Percentiles rank a stretch among this genome's conserved stretches.
phyloP scores from a whole-genome alignment of 2,888 invertebrate species.

The Pristionchus arcanus region DNA sequence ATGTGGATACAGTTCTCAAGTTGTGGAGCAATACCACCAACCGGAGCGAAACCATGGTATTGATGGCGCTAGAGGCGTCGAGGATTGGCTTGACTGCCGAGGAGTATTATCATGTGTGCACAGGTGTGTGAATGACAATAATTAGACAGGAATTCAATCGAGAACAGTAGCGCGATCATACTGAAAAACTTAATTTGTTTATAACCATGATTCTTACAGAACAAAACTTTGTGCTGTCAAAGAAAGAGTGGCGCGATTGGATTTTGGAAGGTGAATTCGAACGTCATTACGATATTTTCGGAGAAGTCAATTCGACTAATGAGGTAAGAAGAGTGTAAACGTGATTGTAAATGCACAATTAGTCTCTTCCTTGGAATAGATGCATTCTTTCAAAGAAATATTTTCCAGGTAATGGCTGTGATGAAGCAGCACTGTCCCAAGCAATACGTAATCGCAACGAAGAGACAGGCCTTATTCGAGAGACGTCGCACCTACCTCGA shows the following conservation, averaged over 20 bases:
- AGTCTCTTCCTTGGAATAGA: no score
- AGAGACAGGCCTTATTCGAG: background rate
- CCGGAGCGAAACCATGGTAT: background rate
- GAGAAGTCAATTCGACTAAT: background rate
- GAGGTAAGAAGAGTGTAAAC: background rate
- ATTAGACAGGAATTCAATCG: no score
- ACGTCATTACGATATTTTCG: background rate
- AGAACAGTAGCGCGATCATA: no score
- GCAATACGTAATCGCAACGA: background rate
- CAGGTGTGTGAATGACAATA: background rate
- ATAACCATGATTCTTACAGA: background rate
- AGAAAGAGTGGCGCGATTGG: background rate
- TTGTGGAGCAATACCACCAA: background rate
- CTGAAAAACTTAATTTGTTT: no score
- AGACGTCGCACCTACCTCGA: background rate
- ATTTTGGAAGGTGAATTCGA: background rate
- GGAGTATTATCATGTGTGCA: slow-evolving; percentile 1
- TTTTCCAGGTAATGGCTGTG: background rate
- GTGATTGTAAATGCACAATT: no score
- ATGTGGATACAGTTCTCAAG: background rate
- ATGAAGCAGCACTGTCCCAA: background rate
- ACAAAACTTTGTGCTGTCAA: background rate
- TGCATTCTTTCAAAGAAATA: no score
- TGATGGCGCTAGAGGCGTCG: background rate
- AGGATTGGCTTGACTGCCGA: background rate